phyloP scores from a whole-genome alignment of 2,797 vertebrate genomes.

The Centropyge bicolor region DNA sequence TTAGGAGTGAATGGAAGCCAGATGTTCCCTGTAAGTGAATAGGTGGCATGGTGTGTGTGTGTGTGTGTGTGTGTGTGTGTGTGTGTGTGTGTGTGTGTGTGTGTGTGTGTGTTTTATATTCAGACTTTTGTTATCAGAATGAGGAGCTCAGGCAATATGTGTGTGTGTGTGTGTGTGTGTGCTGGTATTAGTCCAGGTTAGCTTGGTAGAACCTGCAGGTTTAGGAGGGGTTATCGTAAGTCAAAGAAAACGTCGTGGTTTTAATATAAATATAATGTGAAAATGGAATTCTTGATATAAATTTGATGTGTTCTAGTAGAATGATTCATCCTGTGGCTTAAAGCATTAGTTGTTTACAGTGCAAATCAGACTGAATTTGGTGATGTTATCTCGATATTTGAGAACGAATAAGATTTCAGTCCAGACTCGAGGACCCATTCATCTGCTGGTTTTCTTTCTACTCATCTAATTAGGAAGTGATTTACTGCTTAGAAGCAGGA shows the following conservation, averaged over 20 bases:
- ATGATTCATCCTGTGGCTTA: neutral
- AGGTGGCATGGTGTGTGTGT: constrained; percentile 51
- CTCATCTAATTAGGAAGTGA: neutral
- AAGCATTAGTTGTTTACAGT: neutral
- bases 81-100: constrained; percentile 21
- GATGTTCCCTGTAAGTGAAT: constrained; percentile 61
- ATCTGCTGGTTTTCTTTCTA: neutral
- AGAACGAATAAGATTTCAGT: neutral
- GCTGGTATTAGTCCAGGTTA: neutral
- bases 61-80: constrained; percentile 19
- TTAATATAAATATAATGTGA: neutral
- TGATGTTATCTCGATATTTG: neutral
- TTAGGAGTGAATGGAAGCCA: constrained; percentile 64
- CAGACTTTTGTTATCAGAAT: constrained; percentile 32
- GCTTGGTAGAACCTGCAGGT: neutral
- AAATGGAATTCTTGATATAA: neutral
- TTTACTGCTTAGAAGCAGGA: neutral
- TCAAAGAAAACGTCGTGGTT: neutral
- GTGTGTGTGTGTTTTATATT: constrained; percentile 16
- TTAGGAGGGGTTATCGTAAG: neutral
- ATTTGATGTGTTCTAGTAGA: neutral
- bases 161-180: neutral
- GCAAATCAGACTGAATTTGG: neutral
- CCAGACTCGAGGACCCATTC: neutral
- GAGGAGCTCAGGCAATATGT: constrained; percentile 1